phyloP scores from a whole-genome alignment of 2,113 vertebrate genomes.

The Amblyornis subalaris region DNA sequence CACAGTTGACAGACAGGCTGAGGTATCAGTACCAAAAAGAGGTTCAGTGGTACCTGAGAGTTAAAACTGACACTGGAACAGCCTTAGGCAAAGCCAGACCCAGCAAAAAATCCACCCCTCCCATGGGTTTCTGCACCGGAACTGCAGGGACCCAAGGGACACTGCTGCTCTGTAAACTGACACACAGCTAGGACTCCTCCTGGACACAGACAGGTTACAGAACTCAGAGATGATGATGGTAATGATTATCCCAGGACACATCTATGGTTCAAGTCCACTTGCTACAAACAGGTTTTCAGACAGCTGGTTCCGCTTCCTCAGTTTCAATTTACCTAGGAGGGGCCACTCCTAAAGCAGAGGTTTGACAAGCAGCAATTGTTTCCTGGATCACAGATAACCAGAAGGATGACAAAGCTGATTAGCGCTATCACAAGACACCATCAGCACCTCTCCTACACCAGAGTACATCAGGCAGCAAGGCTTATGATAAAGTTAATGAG shows the following conservation, averaged over 20 bases:
- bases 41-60: neutral
- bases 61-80: neutral
- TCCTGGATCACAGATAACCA: neutral
- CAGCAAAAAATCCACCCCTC: neutral
- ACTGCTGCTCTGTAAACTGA: neutral
- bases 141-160: neutral
- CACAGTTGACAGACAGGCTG: neutral
- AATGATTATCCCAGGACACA: neutral
- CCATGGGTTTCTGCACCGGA: neutral
- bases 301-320: neutral
- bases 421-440: constrained; percentile 9
- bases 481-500: neutral
- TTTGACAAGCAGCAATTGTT: neutral
- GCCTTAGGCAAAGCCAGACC: neutral
- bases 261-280: neutral
- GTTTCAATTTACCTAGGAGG: neutral
- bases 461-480: neutral
- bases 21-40: neutral
- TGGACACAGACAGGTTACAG: neutral
- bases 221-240: neutral
- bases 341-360: neutral
- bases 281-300: neutral
- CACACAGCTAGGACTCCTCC: neutral
- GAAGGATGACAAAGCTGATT: neutral
- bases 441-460: neutral